Base-by-base conservation (phyloP, 2,797 vertebrate species). In the Ispidina picta region DNA sequence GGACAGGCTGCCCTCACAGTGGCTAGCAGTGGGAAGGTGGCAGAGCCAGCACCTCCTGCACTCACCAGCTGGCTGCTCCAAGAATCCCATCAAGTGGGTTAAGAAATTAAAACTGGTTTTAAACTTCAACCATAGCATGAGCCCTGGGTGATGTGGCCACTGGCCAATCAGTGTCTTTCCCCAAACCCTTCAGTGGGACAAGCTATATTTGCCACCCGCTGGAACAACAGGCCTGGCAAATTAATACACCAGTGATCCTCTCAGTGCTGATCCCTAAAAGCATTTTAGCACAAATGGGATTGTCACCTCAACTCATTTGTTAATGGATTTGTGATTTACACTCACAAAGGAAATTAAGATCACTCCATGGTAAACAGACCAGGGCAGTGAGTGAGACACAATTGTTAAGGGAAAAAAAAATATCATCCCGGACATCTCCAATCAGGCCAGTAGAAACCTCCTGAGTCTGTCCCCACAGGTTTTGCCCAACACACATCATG, bases 281-380 rank as follows among this genome's bases (percentile, higher is more conserved):
- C 78, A 92, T 94, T 95, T 92, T 72, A 94, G 59, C 86, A 88
- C 86, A 95, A 96, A 96, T 90, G 88, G 64, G 95, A 96, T 96
- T 96, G 86, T 94, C 51, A 86, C 95, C 87, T 96, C 92, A 75
- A 96, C 93, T 92, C 83, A 88, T 94, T 95, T 94, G 91, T 96
- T 97, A 97, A 95, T 93, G 92, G 93, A 86, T 93, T 82, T 76
- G 92, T 73, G 93, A 96, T 97, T 70, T 26, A 56, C 69, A 79
- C 71, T 88, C 90, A 92, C 48, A 72, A 25, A 86, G 85, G 72
- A 94, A 96, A 96, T 94, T 56, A 92, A 94, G 93, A 93, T 81
- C 54, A 25, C 83, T 80, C 72, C 68, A 62, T 21, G 69, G 82
- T 87, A 92, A 93, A 93, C 83, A 94, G 86, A 66, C 35, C 59